Base-by-base conservation (phyloP, 2,113 vertebrate species). In the Entelurus aequoreus region DNA sequence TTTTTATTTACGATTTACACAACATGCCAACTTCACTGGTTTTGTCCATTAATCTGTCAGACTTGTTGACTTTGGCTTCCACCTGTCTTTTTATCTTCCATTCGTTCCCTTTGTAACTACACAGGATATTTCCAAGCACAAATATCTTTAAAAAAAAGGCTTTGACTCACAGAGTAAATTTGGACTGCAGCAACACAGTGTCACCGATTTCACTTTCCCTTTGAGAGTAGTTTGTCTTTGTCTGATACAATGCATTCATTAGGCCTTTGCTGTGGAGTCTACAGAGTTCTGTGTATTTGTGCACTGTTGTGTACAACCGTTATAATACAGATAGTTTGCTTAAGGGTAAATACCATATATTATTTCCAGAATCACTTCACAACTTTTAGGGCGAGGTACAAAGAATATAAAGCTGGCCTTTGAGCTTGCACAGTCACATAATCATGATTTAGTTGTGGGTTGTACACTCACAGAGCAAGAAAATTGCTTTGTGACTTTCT, bases 191-290 rank as follows among this genome's bases (percentile, higher is more conserved):
- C 66, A 58, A 57, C 67, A 69, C 44, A 69, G 65, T 62, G 76
- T 76, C 66, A 64, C 53, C 62, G 55, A 49, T 21, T 66, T 71
- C 66, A 68, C 68, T 71, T 78, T 62, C 62, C 74, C 62, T 42
- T 42, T 42, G 40, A 42, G 10, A 42, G 10, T 10, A 42, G 7
- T 42, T 42, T 9, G 71, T 74, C 77, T 80, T 72, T 65, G 48
- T 28, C 28, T 60, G 49, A 74, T 58, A 69, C 63, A 65, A 68
- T 59, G 70, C 65, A 48, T 76, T 79, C 74, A 84, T 79, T 76
- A 76, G 72, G 40, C 40, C 71, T 58, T 66, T 60, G 38, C 60
- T 52, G 66, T 42, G 64, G 44, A 63, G 63, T 67, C 58, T 11
- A 37, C 36, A 48, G 63, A 53, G 63, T 63, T 71, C 61, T 69